Conservation (phyloP, 1,140 invertebrate genomes). For the Anastatus disparis region DNA sequence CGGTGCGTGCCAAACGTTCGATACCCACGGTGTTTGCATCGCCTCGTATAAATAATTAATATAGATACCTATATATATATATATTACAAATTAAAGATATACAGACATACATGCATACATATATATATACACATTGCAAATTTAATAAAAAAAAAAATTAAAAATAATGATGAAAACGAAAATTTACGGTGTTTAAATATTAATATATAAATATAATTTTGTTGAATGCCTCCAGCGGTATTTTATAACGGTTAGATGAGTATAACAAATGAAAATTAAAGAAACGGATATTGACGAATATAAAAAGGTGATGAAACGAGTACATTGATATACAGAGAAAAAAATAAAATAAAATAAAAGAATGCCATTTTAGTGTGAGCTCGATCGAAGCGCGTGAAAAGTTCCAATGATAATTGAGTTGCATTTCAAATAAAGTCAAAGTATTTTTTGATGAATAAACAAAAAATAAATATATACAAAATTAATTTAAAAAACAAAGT, state of each 20-base stretch:
- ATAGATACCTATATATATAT: no score
- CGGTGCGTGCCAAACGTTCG: constrained; percentile 32
- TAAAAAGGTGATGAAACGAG: no score
- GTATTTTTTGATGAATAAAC: constrained; percentile 18
- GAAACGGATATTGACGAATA: background rate
- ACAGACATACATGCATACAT: constrained; percentile 11
- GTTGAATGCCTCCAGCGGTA: constrained; percentile 8
- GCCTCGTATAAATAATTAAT: constrained; percentile 13
- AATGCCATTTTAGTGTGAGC: background rate
- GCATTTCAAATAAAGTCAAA: no score
- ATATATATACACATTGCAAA: constrained; percentile 10
- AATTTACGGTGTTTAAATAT: constrained; percentile 12
- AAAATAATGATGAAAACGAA: no score
- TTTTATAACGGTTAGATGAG: background rate
- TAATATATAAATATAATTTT: constrained; percentile 26
- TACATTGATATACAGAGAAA: background rate
- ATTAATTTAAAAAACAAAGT: background rate
- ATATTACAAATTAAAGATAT: constrained; percentile 26
- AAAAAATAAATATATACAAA: background rate
- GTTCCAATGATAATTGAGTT: constrained; percentile 4
- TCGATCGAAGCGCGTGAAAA: constrained; percentile 5
- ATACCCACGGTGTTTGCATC: constrained; percentile 27
- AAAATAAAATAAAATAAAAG: background rate
- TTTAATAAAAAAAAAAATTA: background rate
- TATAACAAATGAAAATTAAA: background rate